Conservation (phyloP, 2,888 invertebrate genomes). For the Volucella bombylans region DNA sequence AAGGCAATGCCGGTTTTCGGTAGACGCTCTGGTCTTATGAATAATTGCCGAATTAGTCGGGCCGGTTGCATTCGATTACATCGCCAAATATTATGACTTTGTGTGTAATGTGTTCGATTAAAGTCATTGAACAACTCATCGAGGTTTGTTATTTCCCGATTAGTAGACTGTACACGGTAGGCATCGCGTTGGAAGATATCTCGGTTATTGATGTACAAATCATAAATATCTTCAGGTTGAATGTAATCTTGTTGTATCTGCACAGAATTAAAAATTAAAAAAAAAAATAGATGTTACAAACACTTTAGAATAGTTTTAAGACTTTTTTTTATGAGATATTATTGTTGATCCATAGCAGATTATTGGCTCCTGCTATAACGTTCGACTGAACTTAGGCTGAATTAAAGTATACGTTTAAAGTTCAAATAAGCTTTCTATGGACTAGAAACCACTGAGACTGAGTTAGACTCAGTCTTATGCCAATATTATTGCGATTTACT, state of each 20-base stretch:
- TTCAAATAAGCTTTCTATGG: no score
- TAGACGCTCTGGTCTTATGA: constrained; percentile 88
- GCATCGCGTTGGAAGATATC: constrained; percentile 86
- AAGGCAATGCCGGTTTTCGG: constrained; percentile 89
- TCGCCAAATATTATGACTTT: constrained; percentile 84
- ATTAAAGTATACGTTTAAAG: no score
- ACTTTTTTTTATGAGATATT: no score
- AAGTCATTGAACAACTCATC: constrained; percentile 81
- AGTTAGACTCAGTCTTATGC: no score
- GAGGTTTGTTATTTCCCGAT: constrained; percentile 80
- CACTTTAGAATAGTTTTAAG: no score
- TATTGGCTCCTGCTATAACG: no score
- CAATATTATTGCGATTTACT: no score
- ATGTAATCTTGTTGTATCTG: constrained; percentile 86
- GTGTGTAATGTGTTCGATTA: constrained; percentile 77
- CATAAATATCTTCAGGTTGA: constrained; percentile 83
- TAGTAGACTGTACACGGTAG: constrained; percentile 83
- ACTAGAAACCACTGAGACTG: no score
- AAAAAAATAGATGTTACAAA: no score
- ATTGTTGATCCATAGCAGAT: no score
- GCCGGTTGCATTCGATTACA: constrained; percentile 90
- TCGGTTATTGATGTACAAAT: constrained; percentile 85
- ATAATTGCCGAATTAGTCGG: constrained; percentile 87
- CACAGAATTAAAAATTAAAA: background rate
- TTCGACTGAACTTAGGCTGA: no score